A percentile compares a stretch with the other conserved stretches of the same genome.
Conservation (phyloP, 2,797 vertebrate genomes). For the Nasua narica region DNA sequence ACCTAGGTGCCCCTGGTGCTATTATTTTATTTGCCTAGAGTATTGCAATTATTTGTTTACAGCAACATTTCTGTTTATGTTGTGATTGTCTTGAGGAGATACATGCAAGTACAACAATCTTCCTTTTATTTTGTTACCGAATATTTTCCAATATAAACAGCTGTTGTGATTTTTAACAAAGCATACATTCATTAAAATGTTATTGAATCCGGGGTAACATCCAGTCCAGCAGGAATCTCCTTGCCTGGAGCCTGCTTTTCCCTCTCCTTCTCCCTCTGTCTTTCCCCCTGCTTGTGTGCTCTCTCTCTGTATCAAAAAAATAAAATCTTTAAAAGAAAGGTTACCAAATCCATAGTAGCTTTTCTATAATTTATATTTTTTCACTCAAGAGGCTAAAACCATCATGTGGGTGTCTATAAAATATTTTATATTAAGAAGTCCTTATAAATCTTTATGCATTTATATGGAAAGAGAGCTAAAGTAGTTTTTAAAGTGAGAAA, state of each 20-base stretch:
- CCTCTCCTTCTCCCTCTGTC: not conserved
- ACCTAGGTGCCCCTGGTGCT: too few species aligned
- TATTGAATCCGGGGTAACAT: not conserved
- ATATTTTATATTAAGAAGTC: not conserved
- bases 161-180: not conserved
- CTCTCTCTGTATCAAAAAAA: not conserved
- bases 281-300: not conserved
- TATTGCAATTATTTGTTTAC: not conserved
- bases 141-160: not conserved
- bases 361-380: conserved; percentile 27
- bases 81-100: conserved; percentile 5
- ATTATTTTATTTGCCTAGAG: not conserved
- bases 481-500: not conserved
- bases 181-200: not conserved
- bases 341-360: not conserved
- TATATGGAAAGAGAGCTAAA: conserved; percentile 13
- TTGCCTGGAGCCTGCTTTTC: not conserved
- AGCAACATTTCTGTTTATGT: conserved; percentile 6
- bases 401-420: not conserved
- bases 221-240: not conserved
- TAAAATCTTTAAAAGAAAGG: not conserved
- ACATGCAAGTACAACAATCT: not conserved
- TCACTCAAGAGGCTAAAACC: not conserved
- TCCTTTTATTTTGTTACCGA: not conserved
- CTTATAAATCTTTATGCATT: not conserved